phyloP scores from a whole-genome alignment of 2,888 invertebrate species.

The Ectobius pallidus region DNA sequence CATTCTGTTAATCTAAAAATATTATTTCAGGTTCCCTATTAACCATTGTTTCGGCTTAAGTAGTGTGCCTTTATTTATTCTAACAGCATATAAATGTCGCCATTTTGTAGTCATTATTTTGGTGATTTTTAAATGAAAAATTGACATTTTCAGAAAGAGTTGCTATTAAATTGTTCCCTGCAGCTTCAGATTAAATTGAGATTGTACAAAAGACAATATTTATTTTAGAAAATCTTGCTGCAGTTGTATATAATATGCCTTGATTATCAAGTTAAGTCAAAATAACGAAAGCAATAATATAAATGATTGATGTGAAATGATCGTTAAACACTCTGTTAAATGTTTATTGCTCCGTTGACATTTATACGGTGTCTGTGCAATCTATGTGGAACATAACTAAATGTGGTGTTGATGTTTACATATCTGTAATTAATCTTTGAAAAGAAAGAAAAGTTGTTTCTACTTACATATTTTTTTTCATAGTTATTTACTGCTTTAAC shows the following conservation, averaged over 20 bases:
- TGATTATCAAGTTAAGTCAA: slow-evolving; percentile 26
- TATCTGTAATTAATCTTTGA: slow-evolving; percentile 13
- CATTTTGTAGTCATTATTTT: too few relatives aligned
- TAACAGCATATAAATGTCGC: too few relatives aligned
- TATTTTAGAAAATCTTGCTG: slow-evolving; percentile 19
- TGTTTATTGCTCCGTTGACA: slow-evolving; percentile 29
- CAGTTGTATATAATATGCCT: slow-evolving; percentile 28
- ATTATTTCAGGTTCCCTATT: too few relatives aligned
- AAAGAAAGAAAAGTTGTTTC: background rate
- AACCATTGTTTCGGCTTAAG: too few relatives aligned
- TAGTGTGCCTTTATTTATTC: too few relatives aligned
- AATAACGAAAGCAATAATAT: slow-evolving; percentile 31
- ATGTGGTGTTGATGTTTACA: slow-evolving; percentile 24
- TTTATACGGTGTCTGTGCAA: slow-evolving; percentile 27
- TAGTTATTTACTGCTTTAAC: background rate
- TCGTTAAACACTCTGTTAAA: slow-evolving; percentile 26
- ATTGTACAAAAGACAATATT: slow-evolving; percentile 20
- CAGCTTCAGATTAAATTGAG: slow-evolving; percentile 16
- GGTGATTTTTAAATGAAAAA: too few relatives aligned
- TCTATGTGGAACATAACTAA: slow-evolving; percentile 19
- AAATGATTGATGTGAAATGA: slow-evolving; percentile 25
- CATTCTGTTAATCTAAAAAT: too few relatives aligned
- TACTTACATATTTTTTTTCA: background rate
- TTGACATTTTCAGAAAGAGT: too few relatives aligned
- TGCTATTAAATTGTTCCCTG: background rate